Percentiles rank a stretch among this genome's conserved stretches.
Conservation (phyloP, 1,140 invertebrate genomes). For the Zophobas atratus region DNA sequence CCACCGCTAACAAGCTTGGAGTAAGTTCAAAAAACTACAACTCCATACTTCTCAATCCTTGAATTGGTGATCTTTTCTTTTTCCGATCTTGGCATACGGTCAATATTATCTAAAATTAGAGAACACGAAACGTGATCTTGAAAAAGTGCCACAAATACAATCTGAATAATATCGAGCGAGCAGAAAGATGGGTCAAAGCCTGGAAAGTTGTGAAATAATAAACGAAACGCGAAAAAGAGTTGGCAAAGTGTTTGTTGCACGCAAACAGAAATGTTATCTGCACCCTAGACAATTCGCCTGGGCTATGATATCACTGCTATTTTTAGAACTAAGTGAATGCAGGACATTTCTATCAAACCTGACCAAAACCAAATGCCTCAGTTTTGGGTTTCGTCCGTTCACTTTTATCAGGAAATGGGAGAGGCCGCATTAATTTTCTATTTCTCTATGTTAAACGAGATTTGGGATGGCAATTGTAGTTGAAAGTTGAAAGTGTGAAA, state of each 20-base stretch:
- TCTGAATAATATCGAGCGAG: neutral
- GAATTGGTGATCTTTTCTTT: slow-evolving; percentile 30
- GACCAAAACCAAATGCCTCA: neutral
- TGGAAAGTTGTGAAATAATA: neutral
- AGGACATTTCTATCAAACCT: neutral
- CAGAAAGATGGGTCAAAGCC: slow-evolving; percentile 11
- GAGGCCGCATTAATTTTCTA: neutral
- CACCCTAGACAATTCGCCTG: slow-evolving; percentile 2
- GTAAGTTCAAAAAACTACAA: neutral
- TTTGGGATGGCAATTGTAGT: no score
- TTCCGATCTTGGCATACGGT: slow-evolving; percentile 16
- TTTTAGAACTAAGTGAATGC: slow-evolving; percentile 7
- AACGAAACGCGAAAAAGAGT: neutral
- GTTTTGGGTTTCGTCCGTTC: neutral
- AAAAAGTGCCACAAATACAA: slow-evolving; percentile 38
- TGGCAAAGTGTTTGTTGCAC: slow-evolving; percentile 1
- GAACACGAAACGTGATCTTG: slow-evolving; percentile 27
- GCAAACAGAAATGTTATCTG: slow-evolving; percentile 11
- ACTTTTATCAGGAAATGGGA: neutral
- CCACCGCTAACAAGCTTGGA: slow-evolving; percentile 20
- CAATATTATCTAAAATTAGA: slow-evolving; percentile 42
- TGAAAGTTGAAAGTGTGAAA: no score
- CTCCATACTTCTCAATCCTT: neutral
- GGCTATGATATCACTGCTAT: slow-evolving; percentile 11
- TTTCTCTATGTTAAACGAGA: neutral